These are phyloP conservation scores for Etheostoma nigrum DNA, from an alignment of 2,797 vertebrate genomes.

Conservation along the genomic window DNA sequence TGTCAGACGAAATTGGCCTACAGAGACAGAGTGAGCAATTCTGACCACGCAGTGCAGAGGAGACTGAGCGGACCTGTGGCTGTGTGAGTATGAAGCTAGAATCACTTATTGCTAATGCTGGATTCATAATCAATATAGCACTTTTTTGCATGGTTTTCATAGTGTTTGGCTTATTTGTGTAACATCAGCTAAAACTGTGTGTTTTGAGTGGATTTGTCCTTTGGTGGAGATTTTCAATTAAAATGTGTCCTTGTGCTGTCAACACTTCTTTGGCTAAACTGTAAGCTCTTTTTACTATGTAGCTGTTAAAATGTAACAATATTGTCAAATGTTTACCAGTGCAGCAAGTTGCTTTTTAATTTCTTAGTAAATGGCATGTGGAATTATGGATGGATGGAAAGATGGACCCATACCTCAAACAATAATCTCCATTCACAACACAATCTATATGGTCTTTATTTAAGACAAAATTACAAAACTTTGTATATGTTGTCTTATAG, in stretches of 20 bases:
- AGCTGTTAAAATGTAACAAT: slow-evolving; percentile 56
- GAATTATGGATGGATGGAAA: not conserved
- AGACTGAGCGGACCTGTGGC: slow-evolving; percentile 49
- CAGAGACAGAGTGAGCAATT: slow-evolving; percentile 44
- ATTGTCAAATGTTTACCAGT: not conserved
- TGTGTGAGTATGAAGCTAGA: slow-evolving; percentile 70
- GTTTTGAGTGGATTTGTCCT: not conserved
- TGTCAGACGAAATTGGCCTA: slow-evolving; percentile 30
- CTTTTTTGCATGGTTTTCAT: not conserved
- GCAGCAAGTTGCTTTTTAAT: slow-evolving; percentile 6
- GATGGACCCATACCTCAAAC: not conserved
- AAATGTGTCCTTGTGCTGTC: slow-evolving; percentile 36
- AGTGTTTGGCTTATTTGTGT: not conserved
- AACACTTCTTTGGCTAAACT: slow-evolving; percentile 34
- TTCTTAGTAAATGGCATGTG: not conserved
- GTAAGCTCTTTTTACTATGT: slow-evolving; percentile 34
- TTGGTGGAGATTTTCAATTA: slow-evolving; percentile 10
- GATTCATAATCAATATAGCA: not conserved
- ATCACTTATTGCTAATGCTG: slow-evolving; percentile 1
- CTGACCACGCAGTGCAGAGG: slow-evolving; percentile 54
- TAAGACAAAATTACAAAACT: too few species aligned
- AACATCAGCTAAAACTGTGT: slow-evolving; percentile 3
- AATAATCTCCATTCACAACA: not conserved
- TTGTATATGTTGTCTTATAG: too few species aligned
- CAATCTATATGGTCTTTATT: too few species aligned